Evolutionary conservation across 2,888 invertebrate species (phyloP), one percentile per base, ranked within the genome.

Genomic region (Parthenolecanium corni): DNA sequence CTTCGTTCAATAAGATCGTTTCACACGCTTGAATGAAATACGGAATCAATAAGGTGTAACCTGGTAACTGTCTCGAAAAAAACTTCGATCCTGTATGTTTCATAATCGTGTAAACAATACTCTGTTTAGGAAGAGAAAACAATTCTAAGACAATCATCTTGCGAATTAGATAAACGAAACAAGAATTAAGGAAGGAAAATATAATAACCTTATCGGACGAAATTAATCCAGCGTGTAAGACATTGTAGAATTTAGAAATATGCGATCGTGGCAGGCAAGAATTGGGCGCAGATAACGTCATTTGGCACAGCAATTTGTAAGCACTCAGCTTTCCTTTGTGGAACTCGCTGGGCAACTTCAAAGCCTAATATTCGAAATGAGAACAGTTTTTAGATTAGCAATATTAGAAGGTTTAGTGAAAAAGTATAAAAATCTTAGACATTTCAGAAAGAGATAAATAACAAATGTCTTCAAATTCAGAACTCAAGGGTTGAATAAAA

Each of bases 1-100:
- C 92, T 14, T 83, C 80, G 16, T 86, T 85, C 69, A 88, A 87
- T 65, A 94, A 79, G 66, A 95, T 83, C 20, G 87, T 83, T 65
- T 90, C 89, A 67, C 91, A 89, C 9, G 93, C 93, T 71, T 89
- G 87, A 38, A 95, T 86, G 69, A 94, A 85, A 77, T 95, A 94
- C 62, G 92, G 76, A 54, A 92, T 76, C 1, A 96, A 77, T 62
- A 95, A 77, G 1, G 92, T 87, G 70, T 89, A 87, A 0, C 95
- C 95, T 44, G 92, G 91, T 49, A 95, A 77, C 67, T 90, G 85
- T 36, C 91, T 76, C 46, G 92, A 90, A 67, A 94, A 81, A 73
- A 93, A 86, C 61, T 86, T 79, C 14, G 92, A 85, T 23, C 92
- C 91, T 70, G 91, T 78, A 71, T 85, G 81, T 68, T 85, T 84